Percentiles rank a stretch among this genome's conserved stretches.
phyloP scores from a whole-genome alignment of 2,797 vertebrate genomes.

The Loriculus beryllinus region DNA sequence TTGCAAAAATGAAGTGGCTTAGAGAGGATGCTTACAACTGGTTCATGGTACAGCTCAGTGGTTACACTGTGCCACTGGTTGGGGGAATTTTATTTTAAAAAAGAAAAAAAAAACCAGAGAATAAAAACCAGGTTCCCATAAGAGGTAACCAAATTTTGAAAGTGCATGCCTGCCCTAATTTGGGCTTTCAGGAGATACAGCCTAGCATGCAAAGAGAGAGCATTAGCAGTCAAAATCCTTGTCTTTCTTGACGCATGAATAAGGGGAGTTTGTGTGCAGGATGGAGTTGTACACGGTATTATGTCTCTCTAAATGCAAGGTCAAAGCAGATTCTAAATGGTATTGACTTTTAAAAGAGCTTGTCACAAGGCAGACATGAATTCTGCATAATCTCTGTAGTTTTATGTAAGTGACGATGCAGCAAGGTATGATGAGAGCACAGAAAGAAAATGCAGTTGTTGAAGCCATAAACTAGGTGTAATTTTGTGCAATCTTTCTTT shows the following conservation, averaged over 20 bases:
- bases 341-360: conserved; percentile 32
- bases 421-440: not conserved
- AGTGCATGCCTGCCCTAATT: not conserved
- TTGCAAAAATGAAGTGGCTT: not conserved
- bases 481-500: conserved; percentile 1
- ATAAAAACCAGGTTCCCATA: not conserved
- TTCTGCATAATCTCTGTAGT: conserved; percentile 26
- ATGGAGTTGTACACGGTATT: not conserved
- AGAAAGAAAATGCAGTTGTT: not conserved
- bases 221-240: conserved; percentile 2
- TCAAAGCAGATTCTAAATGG: conserved; percentile 26
- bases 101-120: not conserved
- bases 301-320: conserved; percentile 31
- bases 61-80: not conserved
- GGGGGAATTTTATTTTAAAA: not conserved
- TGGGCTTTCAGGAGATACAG: not conserved
- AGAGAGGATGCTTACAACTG: not conserved
- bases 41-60: not conserved
- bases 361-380: not conserved
- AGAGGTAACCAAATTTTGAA: not conserved
- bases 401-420: not conserved
- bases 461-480: not conserved
- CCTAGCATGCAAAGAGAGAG: not conserved
- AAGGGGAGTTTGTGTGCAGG: not conserved
- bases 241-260: not conserved